Percentiles rank a stretch among this genome's conserved stretches.
phyloP scores from a whole-genome alignment of 2,113 vertebrate genomes.

The Petrocephalus zakoni region DNA sequence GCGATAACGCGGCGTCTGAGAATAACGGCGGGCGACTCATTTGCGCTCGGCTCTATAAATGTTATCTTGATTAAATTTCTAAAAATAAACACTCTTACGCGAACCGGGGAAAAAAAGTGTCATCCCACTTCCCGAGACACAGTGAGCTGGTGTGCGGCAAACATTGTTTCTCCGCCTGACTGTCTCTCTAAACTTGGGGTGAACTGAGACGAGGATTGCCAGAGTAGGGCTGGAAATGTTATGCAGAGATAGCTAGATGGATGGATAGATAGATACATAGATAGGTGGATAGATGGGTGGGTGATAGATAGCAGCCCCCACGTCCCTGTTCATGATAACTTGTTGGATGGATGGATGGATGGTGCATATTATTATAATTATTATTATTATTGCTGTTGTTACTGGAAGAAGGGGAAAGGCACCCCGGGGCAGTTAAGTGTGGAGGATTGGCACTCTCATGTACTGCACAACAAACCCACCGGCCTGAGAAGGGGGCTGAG shows the following conservation, averaged over 20 bases:
- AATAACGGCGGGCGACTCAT: neutral
- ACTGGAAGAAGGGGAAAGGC: neutral
- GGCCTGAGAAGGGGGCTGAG: neutral
- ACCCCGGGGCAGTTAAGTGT: neutral
- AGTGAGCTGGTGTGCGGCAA: neutral
- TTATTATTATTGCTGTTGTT: neutral
- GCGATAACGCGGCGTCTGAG: neutral
- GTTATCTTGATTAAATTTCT: neutral
- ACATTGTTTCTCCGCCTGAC: neutral
- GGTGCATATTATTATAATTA: neutral
- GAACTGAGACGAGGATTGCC: neutral
- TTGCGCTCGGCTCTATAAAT: conserved; percentile 15
- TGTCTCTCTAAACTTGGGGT: neutral
- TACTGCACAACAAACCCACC: too few relatives aligned
- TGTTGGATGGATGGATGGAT: neutral
- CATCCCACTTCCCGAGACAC: neutral
- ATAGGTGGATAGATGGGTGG: neutral
- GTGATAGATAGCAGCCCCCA: too few relatives aligned
- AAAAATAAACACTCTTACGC: conserved; percentile 13
- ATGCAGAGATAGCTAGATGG: neutral
- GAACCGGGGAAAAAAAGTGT: neutral
- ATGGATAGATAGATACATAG: neutral
- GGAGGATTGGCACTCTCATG: neutral
- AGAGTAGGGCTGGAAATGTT: neutral
- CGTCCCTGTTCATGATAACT: too few relatives aligned